Evolutionary conservation across 2,113 vertebrate species (phyloP), one percentile per base, ranked within the genome.

Genomic region (Empidonax traillii): DNA sequence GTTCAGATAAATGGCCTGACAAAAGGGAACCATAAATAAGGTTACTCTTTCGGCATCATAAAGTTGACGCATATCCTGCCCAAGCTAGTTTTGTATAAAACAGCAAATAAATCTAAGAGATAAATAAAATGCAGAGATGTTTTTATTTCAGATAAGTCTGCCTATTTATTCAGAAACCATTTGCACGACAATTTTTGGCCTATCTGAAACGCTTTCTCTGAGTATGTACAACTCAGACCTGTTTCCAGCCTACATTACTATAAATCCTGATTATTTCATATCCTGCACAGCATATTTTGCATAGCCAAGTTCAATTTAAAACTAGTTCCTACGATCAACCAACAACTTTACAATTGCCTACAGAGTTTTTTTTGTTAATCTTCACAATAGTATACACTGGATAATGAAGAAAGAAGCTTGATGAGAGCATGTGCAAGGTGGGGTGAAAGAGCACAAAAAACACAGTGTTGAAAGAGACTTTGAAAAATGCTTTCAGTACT

Each of bases 21-120:
- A 96, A 86, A 93, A 94, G 7, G 44, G 43, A 95, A 65, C 68
- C 72, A 89, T 90, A 96, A 96, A 95, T 80, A 88, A 94, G 47
- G 63, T 80, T 90, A 91, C 63, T 82, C 74, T 91, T 88, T 91
- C 1, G 2, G 90, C 82, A 95, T 91, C 90, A 80, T 76, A 37
- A 93, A 96, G 63, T 82, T 93, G 95, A 93, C 9, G 41, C 75
- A 88, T 55, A 87, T 88, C 82, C 85, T 94, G 85, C 85, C 68
- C 63, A 59, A 91, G 46, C 59, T 74, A 77, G 67, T 88, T 96
- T 80, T 86, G 49, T 84, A 93, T 56, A 80, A 95, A 96, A 74
- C 72, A 76, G 72, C 82, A 95, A 90, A 95, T 95, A 95, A 95
- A 97, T 93, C 93, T 88, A 52, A 81, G 79, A 91, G 85, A 89